These are phyloP conservation scores for Seriola quinqueradiata DNA, from an alignment of 2,113 vertebrate species.

Conservation along the genomic window DNA sequence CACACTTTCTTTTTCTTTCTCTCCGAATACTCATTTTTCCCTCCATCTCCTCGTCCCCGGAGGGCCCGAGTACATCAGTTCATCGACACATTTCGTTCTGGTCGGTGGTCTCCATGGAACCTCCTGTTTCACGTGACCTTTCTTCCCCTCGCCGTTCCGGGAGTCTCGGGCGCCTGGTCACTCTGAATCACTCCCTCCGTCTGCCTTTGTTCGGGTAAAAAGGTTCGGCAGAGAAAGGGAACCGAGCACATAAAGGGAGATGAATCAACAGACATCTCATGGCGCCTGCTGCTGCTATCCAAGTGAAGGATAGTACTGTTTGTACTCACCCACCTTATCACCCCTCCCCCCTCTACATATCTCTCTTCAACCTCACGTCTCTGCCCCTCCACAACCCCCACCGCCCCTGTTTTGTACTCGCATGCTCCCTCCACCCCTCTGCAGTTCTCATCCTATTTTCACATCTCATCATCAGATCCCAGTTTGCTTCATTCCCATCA, in stretches of 20 bases:
- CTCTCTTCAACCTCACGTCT: conserved; percentile 32
- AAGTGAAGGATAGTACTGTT: conserved; percentile 64
- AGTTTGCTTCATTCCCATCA: conserved; percentile 71
- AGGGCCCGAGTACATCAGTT: conserved; percentile 72
- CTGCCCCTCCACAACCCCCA: conserved; percentile 21
- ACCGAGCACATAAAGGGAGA: conserved; percentile 63
- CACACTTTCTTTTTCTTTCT: conserved; percentile 28
- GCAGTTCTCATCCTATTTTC: conserved; percentile 53
- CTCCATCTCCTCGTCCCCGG: conserved; percentile 49
- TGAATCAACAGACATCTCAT: conserved; percentile 74
- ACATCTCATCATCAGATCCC: conserved; percentile 69
- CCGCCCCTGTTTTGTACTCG: conserved; percentile 34
- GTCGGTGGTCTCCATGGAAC: conserved; percentile 75
- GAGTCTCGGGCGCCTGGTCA: conserved; percentile 78
- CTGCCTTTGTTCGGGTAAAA: conserved; percentile 78
- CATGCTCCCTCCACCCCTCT: conserved; percentile 37
- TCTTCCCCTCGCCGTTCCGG: conserved; percentile 60
- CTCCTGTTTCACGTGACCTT: conserved; percentile 82
- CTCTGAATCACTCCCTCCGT: conserved; percentile 74
- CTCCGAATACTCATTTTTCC: conserved; percentile 66
- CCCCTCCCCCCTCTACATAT: conserved; percentile 48
- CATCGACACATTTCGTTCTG: conserved; percentile 74
- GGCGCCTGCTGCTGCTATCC: conserved; percentile 62
- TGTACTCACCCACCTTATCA: conserved; percentile 65
- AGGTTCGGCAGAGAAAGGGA: conserved; percentile 57